phyloP scores from a whole-genome alignment of 1,140 invertebrate species.

The Eurosta solidaginis region DNA sequence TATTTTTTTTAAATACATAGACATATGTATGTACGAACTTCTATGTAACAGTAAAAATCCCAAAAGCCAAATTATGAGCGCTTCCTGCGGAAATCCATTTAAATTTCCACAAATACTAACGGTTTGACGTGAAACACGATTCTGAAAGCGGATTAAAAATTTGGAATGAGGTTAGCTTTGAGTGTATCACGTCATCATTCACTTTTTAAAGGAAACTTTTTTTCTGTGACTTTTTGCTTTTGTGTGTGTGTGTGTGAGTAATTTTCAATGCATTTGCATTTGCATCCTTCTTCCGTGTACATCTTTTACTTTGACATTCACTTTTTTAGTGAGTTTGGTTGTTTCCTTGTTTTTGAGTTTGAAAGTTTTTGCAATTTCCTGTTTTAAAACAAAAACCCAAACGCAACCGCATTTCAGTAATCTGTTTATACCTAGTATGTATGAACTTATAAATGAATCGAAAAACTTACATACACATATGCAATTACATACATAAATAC shows the following conservation, averaged over 20 bases:
- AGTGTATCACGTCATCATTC: neutral
- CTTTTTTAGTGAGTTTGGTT: neutral
- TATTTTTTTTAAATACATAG: neutral
- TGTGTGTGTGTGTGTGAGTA: neutral
- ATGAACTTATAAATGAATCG: too few species aligned
- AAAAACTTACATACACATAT: neutral
- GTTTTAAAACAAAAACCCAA: neutral
- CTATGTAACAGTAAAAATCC: neutral
- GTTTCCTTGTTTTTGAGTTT: neutral
- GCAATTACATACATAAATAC: neutral
- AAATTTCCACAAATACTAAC: neutral
- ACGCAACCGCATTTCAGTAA: neutral
- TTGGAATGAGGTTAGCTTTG: neutral
- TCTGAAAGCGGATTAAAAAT: neutral
- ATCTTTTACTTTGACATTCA: neutral
- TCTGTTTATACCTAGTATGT: neutral
- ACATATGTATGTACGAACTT: neutral
- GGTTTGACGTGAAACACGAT: neutral
- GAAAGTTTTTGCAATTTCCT: slow-evolving; percentile 10
- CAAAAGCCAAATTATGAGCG: neutral
- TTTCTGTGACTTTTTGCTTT: neutral
- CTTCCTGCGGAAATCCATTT: neutral
- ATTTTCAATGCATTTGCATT: slow-evolving; percentile 12
- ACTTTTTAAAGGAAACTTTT: neutral
- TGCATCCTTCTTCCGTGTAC: neutral